These are phyloP conservation scores for Microtus montanus DNA, from an alignment of 2,113 vertebrate genomes.

Conservation along the genomic window DNA sequence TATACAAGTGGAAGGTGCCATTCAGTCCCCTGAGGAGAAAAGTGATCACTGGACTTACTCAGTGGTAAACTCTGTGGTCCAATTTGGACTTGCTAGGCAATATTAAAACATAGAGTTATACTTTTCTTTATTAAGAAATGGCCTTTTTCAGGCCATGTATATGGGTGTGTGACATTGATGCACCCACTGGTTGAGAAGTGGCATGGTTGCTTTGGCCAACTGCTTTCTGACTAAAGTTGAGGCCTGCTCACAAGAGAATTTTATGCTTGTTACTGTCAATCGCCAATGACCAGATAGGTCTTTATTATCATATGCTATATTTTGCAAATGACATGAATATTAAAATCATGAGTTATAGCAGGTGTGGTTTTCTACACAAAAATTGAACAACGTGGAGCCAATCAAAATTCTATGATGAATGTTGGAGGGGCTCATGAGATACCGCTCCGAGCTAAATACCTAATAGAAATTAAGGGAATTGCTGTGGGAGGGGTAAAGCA, in stretches of 20 bases:
- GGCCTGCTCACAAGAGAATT: too few relatives aligned
- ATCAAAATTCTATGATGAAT: not conserved
- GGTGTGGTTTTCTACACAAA: too few relatives aligned
- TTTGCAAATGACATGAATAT: not conserved
- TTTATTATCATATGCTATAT: not conserved
- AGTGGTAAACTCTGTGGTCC: too few relatives aligned
- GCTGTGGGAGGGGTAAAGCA: fast-evolving
- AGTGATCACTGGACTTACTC: not conserved
- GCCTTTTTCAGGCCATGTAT: not conserved
- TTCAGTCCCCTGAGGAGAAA: not conserved
- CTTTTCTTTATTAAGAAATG: not conserved
- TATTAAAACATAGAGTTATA: not conserved
- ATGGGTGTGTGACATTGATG: not conserved
- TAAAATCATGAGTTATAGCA: not conserved
- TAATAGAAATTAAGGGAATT: not conserved
- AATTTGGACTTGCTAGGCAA: not conserved
- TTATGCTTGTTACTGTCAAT: not conserved
- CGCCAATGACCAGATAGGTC: not conserved
- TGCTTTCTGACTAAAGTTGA: not conserved
- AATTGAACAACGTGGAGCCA: not conserved
- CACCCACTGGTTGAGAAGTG: not conserved
- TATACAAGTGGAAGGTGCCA: not conserved
- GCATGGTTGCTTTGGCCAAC: not conserved
- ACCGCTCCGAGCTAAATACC: not conserved
- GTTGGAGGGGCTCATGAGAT: too few relatives aligned